Evolutionary conservation across 2,113 vertebrate species (phyloP).

Genomic region (Cercopithecus mona): DNA sequence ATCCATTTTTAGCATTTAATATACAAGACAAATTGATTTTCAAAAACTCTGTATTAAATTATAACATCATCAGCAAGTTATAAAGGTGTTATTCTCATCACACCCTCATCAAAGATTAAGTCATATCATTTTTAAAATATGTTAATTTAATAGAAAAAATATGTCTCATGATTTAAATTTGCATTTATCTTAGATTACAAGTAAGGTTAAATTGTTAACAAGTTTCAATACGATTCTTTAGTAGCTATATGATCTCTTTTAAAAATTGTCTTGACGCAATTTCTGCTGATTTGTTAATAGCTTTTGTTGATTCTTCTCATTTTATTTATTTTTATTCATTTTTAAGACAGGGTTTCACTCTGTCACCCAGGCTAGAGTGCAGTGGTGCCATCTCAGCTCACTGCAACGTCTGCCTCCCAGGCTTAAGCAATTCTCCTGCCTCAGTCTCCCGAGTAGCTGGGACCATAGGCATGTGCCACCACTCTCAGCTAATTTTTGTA

Average conservation of each 20-base stretch:
- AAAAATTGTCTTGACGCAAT: background rate
- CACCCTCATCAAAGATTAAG: background rate
- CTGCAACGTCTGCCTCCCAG: no score
- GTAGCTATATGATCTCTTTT: background rate
- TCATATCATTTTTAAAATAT: background rate
- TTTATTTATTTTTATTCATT: background rate
- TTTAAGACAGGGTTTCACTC: background rate
- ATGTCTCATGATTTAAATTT: background rate
- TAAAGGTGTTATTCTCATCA: background rate
- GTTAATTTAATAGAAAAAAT: background rate
- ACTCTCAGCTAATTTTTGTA: no score
- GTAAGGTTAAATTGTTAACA: background rate
- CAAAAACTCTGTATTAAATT: background rate
- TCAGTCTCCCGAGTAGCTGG: no score
- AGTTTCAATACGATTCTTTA: background rate
- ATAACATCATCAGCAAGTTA: background rate
- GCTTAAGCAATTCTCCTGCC: no score
- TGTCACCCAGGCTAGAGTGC: no score
- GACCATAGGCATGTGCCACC: no score
- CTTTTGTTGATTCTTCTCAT: background rate
- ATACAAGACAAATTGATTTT: background rate
- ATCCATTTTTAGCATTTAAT: conserved; percentile 10
- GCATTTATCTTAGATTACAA: background rate
- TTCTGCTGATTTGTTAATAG: background rate
- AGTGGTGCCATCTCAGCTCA: no score